A percentile compares a stretch with the other conserved stretches of the same genome.
Evolutionary conservation across 2,888 invertebrate species (phyloP).

Genomic region (Nomada flava): DNA sequence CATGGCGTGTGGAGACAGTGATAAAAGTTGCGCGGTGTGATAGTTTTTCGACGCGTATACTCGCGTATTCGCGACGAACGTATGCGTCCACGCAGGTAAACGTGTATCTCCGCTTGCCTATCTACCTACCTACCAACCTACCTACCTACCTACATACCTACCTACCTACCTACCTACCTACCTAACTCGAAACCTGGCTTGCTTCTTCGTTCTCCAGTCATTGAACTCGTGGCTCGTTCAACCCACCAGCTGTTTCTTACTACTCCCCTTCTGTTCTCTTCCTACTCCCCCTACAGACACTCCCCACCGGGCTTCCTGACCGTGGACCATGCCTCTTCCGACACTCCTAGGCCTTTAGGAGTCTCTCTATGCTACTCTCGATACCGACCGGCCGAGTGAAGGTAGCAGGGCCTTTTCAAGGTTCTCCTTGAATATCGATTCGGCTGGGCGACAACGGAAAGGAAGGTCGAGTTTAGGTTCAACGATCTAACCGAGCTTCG

Average conservation of each 20-base stretch:
- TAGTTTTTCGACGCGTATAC: conserved; percentile 42
- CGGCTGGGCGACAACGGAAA: conserved; percentile 35
- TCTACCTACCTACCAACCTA: conserved; percentile 70
- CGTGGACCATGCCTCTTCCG: conserved; percentile 66
- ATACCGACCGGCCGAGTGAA: conserved; percentile 28
- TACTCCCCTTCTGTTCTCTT: conserved; percentile 59
- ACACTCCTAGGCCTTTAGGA: conserved; percentile 47
- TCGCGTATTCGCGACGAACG: conserved; percentile 18
- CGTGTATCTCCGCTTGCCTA: conserved; percentile 58
- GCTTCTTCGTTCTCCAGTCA: conserved; percentile 79
- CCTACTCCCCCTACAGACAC: conserved; percentile 33
- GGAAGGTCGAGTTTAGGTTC: conserved; percentile 63
- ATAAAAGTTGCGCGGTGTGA: not conserved
- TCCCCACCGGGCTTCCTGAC: conserved; percentile 49
- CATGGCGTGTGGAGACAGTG: not conserved
- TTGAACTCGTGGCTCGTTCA: conserved; percentile 81
- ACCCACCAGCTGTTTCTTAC: conserved; percentile 83
- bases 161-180: conserved; percentile 73
- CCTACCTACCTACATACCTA: conserved; percentile 68
- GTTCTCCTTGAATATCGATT: conserved; percentile 61
- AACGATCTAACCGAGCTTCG: conserved; percentile 49
- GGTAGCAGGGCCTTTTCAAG: conserved; percentile 52
- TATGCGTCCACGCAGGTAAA: conserved; percentile 62
- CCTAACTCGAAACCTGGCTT: conserved; percentile 70
- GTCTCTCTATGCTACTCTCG: conserved; percentile 35